phyloP scores from a whole-genome alignment of 2,797 vertebrate species.

The Anguilla marmorata region DNA sequence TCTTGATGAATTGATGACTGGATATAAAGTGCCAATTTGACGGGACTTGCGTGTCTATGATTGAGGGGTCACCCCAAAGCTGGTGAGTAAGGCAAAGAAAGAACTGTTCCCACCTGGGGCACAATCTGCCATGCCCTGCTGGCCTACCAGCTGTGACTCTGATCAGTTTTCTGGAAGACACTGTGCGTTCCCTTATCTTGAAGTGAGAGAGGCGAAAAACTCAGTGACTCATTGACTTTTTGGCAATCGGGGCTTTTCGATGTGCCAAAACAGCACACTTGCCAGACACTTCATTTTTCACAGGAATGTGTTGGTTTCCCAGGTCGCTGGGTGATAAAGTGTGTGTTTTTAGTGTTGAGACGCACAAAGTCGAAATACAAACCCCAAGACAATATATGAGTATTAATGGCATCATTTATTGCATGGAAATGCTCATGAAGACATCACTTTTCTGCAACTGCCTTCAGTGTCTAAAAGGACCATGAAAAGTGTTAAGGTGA shows the following conservation, averaged over 20 bases:
- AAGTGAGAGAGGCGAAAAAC: conserved; percentile 42
- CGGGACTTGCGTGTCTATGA: background rate
- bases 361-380: conserved; percentile 60
- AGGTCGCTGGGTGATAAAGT: conserved; percentile 53
- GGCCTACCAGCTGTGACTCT: conserved; percentile 48
- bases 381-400: conserved; percentile 52
- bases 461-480: conserved; percentile 24
- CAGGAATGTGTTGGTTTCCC: conserved; percentile 46
- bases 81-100: background rate
- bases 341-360: conserved; percentile 55
- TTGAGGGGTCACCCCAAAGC: background rate
- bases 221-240: conserved; percentile 50
- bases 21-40: background rate
- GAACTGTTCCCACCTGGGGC: background rate
- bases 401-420: conserved; percentile 58
- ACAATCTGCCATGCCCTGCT: background rate
- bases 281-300: conserved; percentile 56
- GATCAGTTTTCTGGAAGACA: conserved; percentile 48
- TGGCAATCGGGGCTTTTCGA: conserved; percentile 45
- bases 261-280: conserved; percentile 44
- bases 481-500: conserved; percentile 13
- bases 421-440: conserved; percentile 51
- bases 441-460: conserved; percentile 30
- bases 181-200: conserved; percentile 34
- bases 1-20: background rate